Conservation (phyloP, 2,888 invertebrate genomes). For the Sphaerophoria rueppellii region DNA sequence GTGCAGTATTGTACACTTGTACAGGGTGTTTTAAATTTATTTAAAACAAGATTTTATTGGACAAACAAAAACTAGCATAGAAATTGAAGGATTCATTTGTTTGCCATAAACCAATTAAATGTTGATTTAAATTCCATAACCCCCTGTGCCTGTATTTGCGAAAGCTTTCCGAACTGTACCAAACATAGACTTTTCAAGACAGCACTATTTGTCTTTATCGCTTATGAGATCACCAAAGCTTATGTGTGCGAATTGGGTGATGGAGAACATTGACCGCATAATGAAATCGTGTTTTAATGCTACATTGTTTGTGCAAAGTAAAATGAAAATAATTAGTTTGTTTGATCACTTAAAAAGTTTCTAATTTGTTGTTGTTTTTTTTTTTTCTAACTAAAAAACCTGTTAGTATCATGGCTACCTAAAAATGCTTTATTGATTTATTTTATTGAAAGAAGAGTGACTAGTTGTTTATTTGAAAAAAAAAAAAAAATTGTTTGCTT, state of each 20-base stretch:
- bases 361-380: constrained; percentile 23
- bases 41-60: no score
- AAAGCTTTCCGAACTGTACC: neutral
- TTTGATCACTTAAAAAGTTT: constrained; percentile 27
- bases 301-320: constrained; percentile 54
- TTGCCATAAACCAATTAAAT: no score
- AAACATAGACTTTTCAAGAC: constrained; percentile 8
- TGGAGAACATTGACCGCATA: constrained; percentile 68
- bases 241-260: constrained; percentile 45
- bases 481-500: no score
- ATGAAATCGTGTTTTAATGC: constrained; percentile 63
- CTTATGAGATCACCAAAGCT: constrained; percentile 53
- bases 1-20: constrained; percentile 7
- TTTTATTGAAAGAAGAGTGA: no score
- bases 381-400: neutral
- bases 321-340: constrained; percentile 25
- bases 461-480: no score
- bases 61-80: no score
- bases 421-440: no score
- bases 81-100: no score
- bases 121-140: no score
- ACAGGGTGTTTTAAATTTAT: constrained; percentile 4
- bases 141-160: neutral
- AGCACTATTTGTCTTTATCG: constrained; percentile 4
- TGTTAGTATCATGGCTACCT: neutral